Conservation (phyloP, 2,888 invertebrate genomes). For the Cyaniris semiargus region DNA sequence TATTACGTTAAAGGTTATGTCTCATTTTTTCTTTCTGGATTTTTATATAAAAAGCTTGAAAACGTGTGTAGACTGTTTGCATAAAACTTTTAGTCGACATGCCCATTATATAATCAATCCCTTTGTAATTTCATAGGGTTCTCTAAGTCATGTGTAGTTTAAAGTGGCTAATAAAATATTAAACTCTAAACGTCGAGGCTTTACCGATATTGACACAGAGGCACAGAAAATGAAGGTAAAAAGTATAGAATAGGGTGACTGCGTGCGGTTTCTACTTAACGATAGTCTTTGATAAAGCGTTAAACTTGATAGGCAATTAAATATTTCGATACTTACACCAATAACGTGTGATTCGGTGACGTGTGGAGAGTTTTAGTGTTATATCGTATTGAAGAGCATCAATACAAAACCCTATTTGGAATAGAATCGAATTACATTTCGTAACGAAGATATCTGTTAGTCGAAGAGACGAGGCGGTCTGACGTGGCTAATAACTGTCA, state of each 20-base stretch:
- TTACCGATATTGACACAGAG: no score
- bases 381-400: conserved; percentile 43
- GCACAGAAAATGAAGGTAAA: no score
- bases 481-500: conserved; percentile 60
- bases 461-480: conserved; percentile 50
- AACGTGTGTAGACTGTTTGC: no score
- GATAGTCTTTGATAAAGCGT: conserved; percentile 27
- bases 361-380: conserved; percentile 15
- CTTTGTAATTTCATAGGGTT: not conserved
- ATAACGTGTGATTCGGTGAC: conserved; percentile 56
- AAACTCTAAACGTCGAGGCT: no score
- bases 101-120: not conserved
- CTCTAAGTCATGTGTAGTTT: no score
- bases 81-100: not conserved
- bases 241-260: no score
- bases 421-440: conserved; percentile 66
- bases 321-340: conserved; percentile 42
- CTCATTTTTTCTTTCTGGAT: not conserved
- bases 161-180: no score
- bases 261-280: not conserved
- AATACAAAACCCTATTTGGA: conserved; percentile 59
- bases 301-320: conserved; percentile 35
- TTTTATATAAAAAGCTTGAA: no score
- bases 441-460: conserved; percentile 51
- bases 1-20: not conserved